A percentile compares a stretch with the other conserved stretches of the same genome.
Conservation (phyloP, 2,888 invertebrate species). For the Dyspetes luteomarginatus region DNA sequence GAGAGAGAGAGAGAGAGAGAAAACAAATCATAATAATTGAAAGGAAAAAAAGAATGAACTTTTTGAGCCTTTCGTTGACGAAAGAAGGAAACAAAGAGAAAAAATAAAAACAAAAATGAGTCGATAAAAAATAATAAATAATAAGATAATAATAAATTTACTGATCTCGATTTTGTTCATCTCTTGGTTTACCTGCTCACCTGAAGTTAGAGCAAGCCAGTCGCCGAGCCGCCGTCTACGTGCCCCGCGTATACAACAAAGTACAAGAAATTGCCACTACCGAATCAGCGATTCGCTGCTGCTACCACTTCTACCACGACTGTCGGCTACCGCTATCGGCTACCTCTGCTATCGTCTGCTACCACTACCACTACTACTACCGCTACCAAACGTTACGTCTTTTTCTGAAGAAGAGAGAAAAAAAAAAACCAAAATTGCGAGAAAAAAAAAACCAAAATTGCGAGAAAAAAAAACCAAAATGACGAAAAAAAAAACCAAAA, state of each 20-base stretch:
- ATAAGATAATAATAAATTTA: constrained; percentile 61
- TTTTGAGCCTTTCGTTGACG: not conserved
- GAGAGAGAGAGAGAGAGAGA: not conserved
- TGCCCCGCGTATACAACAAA: constrained; percentile 80
- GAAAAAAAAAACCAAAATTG: constrained; percentile 35
- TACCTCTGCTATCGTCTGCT: constrained; percentile 73
- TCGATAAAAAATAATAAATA: constrained; percentile 19
- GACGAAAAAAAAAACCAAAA: constrained; percentile 32
- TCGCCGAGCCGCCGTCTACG: constrained; percentile 81
- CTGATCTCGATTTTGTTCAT: constrained; percentile 74
- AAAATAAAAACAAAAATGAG: not conserved
- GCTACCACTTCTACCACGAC: constrained; percentile 78
- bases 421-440: constrained; percentile 70
- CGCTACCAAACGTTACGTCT: constrained; percentile 81
- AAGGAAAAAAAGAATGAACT: constrained; percentile 23
- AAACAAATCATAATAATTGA: not conserved
- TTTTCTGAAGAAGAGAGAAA: constrained; percentile 77
- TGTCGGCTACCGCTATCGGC: constrained; percentile 77
- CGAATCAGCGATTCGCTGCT: constrained; percentile 78
- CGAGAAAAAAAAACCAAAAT: constrained; percentile 25
- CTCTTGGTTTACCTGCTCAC: constrained; percentile 79
- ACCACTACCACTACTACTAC: constrained; percentile 79
- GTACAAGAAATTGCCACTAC: constrained; percentile 81
- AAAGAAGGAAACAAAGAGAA: constrained; percentile 10
- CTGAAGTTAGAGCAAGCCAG: constrained; percentile 82